Evolutionary conservation across 2,888 invertebrate species (phyloP).

Genomic region (Idaea straminata): DNA sequence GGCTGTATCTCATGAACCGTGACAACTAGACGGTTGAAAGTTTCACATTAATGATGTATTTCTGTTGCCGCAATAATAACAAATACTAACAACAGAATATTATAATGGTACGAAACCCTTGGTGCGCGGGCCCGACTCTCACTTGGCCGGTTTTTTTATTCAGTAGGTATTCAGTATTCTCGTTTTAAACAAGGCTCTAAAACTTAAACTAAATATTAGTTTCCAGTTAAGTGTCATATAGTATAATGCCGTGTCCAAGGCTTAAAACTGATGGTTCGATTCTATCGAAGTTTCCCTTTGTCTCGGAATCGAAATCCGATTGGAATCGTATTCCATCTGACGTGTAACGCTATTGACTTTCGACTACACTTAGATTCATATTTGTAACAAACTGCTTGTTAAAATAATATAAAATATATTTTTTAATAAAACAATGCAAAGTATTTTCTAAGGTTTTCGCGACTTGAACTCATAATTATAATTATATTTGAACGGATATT

Average conservation of each 20-base stretch:
- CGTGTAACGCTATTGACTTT: constrained; percentile 50
- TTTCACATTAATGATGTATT: no score
- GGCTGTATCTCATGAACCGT: no score
- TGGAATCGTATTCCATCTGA: constrained; percentile 50
- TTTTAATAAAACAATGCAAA: not conserved
- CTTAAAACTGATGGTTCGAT: constrained; percentile 43
- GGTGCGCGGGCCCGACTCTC: no score
- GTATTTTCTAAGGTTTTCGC: no score
- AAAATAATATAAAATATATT: not conserved
- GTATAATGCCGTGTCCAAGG: constrained; percentile 11
- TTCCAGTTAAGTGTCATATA: constrained; percentile 11
- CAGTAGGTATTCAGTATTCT: no score
- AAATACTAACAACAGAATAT: no score
- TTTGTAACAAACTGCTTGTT: not conserved
- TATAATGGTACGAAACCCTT: no score
- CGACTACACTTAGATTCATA: constrained; percentile 4
- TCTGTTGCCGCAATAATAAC: no score
- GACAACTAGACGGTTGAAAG: no score
- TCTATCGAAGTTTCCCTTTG: constrained; percentile 64
- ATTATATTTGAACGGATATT: no score
- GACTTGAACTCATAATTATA: no score
- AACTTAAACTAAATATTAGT: not conserved
- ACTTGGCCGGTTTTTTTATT: no score
- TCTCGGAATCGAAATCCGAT: constrained; percentile 58
- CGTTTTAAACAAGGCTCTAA: not conserved